Evolutionary conservation across 2,888 invertebrate species (phyloP).

Genomic region (Glyphotaelius pellucidus): DNA sequence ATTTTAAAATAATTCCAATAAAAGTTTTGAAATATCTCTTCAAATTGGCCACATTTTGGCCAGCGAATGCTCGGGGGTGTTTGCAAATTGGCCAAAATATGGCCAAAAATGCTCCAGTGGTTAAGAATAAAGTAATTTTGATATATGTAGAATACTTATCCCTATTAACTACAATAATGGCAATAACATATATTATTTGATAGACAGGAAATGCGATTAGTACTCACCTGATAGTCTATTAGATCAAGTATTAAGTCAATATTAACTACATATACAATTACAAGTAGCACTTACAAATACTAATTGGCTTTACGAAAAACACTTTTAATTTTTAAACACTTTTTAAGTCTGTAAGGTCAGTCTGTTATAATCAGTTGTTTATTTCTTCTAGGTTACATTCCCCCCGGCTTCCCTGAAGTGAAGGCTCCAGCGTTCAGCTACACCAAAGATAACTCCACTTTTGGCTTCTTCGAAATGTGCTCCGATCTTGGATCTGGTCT

Average conservation of each 20-base stretch:
- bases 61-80: too few relatives aligned
- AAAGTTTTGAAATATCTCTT: too few relatives aligned
- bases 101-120: too few relatives aligned
- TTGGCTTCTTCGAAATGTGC: slow-evolving; percentile 84
- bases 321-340: not conserved
- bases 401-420: slow-evolving; percentile 84
- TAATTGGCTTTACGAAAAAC: too few relatives aligned
- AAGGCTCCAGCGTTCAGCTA: slow-evolving; percentile 83
- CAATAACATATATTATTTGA: not conserved
- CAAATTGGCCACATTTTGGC: too few relatives aligned
- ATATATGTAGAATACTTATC: not conserved
- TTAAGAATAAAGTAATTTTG: too few relatives aligned
- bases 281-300: not conserved
- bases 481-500: slow-evolving; percentile 90
- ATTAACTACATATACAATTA: not conserved
- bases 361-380: not conserved
- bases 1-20: too few relatives aligned
- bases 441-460: slow-evolving; percentile 79
- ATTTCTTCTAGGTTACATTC: slow-evolving; percentile 79
- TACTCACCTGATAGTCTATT: not conserved
- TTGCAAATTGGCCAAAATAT: too few relatives aligned
- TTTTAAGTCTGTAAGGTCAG: not conserved
- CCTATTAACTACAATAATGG: not conserved
- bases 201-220: not conserved
- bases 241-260: not conserved